Base-by-base conservation (phyloP, 2,113 vertebrate genomes). In the Larimichthys polyactis region DNA sequence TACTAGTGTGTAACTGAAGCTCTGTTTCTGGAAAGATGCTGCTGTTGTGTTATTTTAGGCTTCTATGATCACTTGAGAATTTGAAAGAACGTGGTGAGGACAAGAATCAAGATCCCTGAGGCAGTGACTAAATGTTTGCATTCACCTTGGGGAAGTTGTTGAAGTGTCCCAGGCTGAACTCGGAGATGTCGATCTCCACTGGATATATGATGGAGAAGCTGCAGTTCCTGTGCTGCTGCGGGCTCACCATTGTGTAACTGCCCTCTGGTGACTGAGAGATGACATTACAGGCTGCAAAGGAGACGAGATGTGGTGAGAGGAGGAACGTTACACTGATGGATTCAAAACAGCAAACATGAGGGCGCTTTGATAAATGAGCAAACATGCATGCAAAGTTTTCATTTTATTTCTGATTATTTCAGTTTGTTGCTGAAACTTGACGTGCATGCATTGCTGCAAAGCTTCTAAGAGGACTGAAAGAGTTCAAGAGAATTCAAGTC, bases 141-240 rank as follows among this genome's bases (percentile, higher is more conserved):
- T 6, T 73, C 90, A 97, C 96, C 96, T 98, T 96, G 48, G 95
- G 95, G 44, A 97, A 92, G 60, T 95, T 94, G 48, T 95, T 96
- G 86, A 95, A 82, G 63, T 95, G 97, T 63, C 97, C 97, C 81
- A 99, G 84, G 55, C 92, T 96, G 86, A 99, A 96, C 79, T 97
- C 97, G 2, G 96, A 96, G 91, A 99, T 95, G 93, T 96, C 96
- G 87, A 99, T 96, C 54, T 94, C 95, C 65, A 96, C 97, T 2
- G 98, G 98, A 63, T 98, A 99, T 48, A 99, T 97, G 79, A 99
- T 97, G 89, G 98, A 99, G 95, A 98, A 99, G 93, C 98, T 99
- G 94, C 98, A 99, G 94, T 99, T 99, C 84, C 95, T 96, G 87
- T 96, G 96, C 94, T 97, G 96, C 69, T 96, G 96, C 9, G 97